Evolutionary conservation across 2,888 invertebrate genomes (phyloP).

Genomic region (Tortrix viridana): DNA sequence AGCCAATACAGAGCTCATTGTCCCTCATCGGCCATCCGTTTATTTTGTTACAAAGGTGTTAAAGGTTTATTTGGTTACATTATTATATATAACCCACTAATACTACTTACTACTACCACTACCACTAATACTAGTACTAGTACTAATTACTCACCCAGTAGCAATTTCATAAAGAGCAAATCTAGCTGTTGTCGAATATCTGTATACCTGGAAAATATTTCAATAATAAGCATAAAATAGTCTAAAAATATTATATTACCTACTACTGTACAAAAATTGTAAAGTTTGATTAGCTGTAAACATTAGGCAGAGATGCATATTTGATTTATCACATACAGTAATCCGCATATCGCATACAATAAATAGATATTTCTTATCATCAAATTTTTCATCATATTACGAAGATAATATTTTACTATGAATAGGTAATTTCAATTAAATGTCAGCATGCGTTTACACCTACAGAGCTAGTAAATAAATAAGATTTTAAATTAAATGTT

Average conservation of each 20-base stretch:
- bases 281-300: neutral
- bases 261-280: neutral
- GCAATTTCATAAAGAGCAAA: slow-evolving; percentile 85
- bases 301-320: neutral
- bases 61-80: too few species aligned
- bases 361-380: slow-evolving; percentile 12
- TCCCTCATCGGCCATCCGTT: too few species aligned
- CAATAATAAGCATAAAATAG: neutral
- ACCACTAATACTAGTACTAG: too few species aligned
- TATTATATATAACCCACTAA: too few species aligned
- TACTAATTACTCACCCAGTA: slow-evolving; percentile 64
- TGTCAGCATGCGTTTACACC: too few species aligned
- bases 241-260: too few species aligned
- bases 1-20: too few species aligned
- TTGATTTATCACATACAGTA: neutral
- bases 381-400: slow-evolving; percentile 1
- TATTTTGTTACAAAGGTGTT: too few species aligned
- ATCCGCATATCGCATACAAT: slow-evolving; percentile 14
- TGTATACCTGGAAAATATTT: slow-evolving; percentile 82
- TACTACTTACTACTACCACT: too few species aligned
- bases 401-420: slow-evolving; percentile 12
- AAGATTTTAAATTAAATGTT: too few species aligned
- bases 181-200: slow-evolving; percentile 87
- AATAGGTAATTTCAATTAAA: too few species aligned
- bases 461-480: too few species aligned